Base-by-base conservation (phyloP, 2,113 vertebrate genomes). In the Gymnobelideus leadbeateri region DNA sequence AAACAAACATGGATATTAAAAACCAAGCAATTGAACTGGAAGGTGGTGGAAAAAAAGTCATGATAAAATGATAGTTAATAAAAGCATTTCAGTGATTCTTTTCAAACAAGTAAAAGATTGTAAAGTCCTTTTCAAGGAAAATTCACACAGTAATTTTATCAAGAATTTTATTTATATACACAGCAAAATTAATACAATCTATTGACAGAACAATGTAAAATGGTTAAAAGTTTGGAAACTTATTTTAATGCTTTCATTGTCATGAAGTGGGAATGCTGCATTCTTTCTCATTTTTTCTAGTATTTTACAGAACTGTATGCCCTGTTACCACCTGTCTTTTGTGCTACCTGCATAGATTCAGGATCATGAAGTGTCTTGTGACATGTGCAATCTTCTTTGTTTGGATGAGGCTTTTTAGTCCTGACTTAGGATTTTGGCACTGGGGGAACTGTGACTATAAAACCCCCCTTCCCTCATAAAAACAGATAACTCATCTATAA, bases 21-120 rank as follows among this genome's bases (percentile, higher is more conserved):
- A 98, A 96, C 95, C 97, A 96, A 97, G 97, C 96, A 96, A 94
- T 91, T 97, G 97, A 96, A 97, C 97, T 97, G 96, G 92, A 97
- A 97, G 97, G 89, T 46, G 96, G 92, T 47, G 9, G 4, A 43
- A 21, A 89, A 89, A 89, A 95, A 96, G 92, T 51, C 92, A 95
- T 91, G 92, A 91, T 89, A 96, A 61, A 95, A 52, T 94, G 91
- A 97, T 94, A 96, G 94, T 95, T 94, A 96, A 96, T 96, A 93
- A 97, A 94, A 57, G 95, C 92, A 91, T 93, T 96, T 94, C 50
- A 94, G 95, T 93, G 90, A n/a, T 89, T 90, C 95, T 96, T 96
- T 97, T 97, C 96, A 96, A 54, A 77, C 96, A 97, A 97, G 91
- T 26, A 51, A 92, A 12, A 91, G 51, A 93, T 90, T 91, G 84